Evolutionary conservation across 2,797 vertebrate species (phyloP), one percentile per base, ranked within the genome.

Genomic region (Cephalopachus bancanus): DNA sequence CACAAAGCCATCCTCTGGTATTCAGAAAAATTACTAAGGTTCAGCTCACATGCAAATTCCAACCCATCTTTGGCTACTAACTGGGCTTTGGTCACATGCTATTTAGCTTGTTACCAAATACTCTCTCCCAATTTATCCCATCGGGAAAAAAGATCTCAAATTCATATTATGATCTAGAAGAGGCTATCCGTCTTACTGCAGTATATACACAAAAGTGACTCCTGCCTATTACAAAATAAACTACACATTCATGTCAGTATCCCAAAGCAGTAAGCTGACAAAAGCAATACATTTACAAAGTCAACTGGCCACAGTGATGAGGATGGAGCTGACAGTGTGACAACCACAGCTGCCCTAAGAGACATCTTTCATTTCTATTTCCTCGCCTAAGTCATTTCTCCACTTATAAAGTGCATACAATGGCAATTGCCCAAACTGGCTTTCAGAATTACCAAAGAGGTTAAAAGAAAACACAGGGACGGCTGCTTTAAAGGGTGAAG

Each of bases 201-300:
- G 7, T 74, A 64, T 37, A 89, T 22, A 90, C 28, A 80, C 28
- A 80, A 60, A 93, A 81, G 28, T 87, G 49, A 81, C 26, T 69
- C 28, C 59, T 83, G 24, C 49, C 60, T 78, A 60, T 37, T 37
- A 37, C 28, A 7, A 71, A 37, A 51, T 75, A 83, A 91, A 80
- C 37, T 83, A n/a, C 44, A 44, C 91, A 51, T 19, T 95, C 53
- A n/a, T 5, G 33, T 90, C 28, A 74, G 30, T 67, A 33, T 26
- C 20, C 76, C 12, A 71, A 53, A 69, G 33, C 19, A n/a, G 30
- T 37, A 17, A 81, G 60, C 60, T 76, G 24, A 91, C 64, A 76
- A 93, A 96, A 89, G 88, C 16, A 87, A 59, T 22, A 49, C 10
- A 85, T 51, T 14, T 89, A 10, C 33, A 91, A 93, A 95, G 79